Conservation (phyloP, 2,113 vertebrate species). For the Xenus cinereus region DNA sequence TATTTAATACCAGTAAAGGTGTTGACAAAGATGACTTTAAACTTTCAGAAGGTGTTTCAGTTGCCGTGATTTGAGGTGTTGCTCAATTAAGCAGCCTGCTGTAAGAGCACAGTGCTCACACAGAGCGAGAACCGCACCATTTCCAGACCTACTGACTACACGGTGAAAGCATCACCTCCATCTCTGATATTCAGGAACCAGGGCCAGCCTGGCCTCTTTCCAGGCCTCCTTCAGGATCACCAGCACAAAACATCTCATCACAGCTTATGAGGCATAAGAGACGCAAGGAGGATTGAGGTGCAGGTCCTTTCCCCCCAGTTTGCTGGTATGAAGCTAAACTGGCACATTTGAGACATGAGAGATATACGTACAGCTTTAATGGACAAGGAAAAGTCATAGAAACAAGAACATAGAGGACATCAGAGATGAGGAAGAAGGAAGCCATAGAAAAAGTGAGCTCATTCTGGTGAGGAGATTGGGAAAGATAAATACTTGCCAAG, state of each 20-base stretch:
- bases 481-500: background rate
- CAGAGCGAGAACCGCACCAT: too few species aligned
- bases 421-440: background rate
- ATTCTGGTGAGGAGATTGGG: background rate
- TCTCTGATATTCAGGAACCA: background rate
- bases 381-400: background rate
- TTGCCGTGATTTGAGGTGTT: fast-evolving
- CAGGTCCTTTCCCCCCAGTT: background rate
- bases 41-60: background rate
- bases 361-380: fast-evolving
- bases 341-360: fast-evolving
- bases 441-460: fast-evolving
- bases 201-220: background rate
- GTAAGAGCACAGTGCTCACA: background rate
- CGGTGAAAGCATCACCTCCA: fast-evolving
- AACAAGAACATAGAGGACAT: background rate
- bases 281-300: too few species aligned
- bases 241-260: fast-evolving
- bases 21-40: background rate
- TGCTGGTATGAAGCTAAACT: background rate
- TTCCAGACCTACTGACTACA: fast-evolving
- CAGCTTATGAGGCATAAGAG: background rate
- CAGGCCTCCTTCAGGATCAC: background rate
- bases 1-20: background rate
- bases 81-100: background rate